These are phyloP conservation scores for Zosterops japonicus DNA, from an alignment of 2,113 vertebrate species.

Conservation along the genomic window DNA sequence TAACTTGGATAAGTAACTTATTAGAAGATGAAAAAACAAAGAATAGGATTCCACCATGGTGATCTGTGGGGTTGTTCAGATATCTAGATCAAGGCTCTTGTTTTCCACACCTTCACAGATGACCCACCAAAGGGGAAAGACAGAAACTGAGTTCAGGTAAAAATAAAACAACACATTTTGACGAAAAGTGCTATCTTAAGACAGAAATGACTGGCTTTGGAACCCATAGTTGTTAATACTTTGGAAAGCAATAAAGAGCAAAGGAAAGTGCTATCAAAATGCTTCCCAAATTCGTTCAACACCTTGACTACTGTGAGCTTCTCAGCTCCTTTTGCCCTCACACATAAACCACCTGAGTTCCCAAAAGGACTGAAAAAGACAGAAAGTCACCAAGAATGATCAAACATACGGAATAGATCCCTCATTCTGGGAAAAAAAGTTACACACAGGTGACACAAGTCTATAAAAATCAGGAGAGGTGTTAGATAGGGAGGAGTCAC, in stretches of 20 bases:
- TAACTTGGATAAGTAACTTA: neutral
- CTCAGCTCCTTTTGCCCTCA: neutral
- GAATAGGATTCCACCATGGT: neutral
- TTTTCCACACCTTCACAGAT: neutral
- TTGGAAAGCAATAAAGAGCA: neutral
- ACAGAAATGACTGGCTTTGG: neutral
- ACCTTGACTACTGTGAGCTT: accelerated
- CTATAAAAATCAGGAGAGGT: neutral
- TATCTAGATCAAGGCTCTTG: neutral
- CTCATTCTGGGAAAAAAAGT: neutral
- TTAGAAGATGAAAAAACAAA: neutral
- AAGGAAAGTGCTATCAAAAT: neutral
- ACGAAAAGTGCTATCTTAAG: neutral
- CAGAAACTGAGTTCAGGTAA: neutral
- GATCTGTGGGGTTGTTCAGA: neutral
- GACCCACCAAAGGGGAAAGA: neutral
- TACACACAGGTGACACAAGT: neutral
- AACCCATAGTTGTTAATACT: neutral
- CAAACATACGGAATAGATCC: neutral
- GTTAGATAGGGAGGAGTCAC: neutral
- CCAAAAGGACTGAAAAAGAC: neutral
- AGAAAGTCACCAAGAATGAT: neutral
- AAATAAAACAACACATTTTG: neutral
- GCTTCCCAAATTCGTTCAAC: neutral
- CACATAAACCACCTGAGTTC: neutral